Base-by-base conservation (phyloP, 2,797 vertebrate genomes). In the Sus cebifrons region DNA sequence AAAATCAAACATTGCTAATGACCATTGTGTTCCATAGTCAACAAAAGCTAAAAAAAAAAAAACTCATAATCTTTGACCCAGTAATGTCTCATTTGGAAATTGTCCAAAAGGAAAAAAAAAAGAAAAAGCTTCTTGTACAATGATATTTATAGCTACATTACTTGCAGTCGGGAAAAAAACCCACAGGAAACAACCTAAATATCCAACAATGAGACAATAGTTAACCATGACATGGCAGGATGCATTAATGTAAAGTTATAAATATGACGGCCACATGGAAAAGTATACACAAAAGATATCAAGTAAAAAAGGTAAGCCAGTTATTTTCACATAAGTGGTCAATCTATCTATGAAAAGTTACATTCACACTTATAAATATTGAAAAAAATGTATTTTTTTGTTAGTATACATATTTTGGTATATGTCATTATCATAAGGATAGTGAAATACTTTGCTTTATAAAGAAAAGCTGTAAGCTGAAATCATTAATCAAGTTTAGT, bases 161-260 rank as follows among this genome's bases (percentile, higher is more conserved):
- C 94, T 93, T 65, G 78, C 78, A 92, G 60, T 2, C 23, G 71
- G 13, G 64, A 62, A 23, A 71, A 68, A 89, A 95, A 25, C 40
- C 68, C 92, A 95, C 96, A 84, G 97, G 96, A 98, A 97, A 52
- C 58, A 95, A 71, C 90, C 40, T 89, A 93, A 82, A 93, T 73
- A 70, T 68, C 23, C 23, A 91, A 96, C 95, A 95, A 83, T 83
- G 90, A 15, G 20, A 96, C 88, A 96, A 79, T n/a, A 67, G 77
- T 58, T 86, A 60, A 23, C 64, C 32, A 16, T n/a, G 15, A 68
- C 32, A 58, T 29, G 49, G 32, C 86, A 84, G 88, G 92, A 92
- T 75, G 23, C 12, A 64, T 16, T 87, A 27, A 93, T 25, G 16
- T 54, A 67, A 77, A 89, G 54, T 17, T 70, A 58, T 60, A 94